Evolutionary conservation across 1,140 invertebrate species (phyloP).

Genomic region (Cotesia glomerata): DNA sequence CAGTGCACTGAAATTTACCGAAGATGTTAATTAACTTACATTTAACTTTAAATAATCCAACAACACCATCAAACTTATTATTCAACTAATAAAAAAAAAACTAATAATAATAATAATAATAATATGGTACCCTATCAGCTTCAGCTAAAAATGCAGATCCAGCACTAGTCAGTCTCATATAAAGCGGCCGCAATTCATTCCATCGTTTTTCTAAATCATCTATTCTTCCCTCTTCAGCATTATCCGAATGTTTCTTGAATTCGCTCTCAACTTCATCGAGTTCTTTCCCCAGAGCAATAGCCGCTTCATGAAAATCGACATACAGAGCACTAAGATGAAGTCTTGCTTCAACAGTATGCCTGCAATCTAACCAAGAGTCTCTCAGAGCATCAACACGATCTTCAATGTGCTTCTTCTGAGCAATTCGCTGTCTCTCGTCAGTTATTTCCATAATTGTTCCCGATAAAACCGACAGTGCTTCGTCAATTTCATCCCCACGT

Average conservation of each 20-base stretch:
- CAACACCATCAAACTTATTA: neutral
- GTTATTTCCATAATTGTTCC: slow-evolving; percentile 71
- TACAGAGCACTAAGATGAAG: slow-evolving; percentile 71
- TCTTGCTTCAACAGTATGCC: slow-evolving; percentile 69
- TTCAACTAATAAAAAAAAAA: too few relatives aligned
- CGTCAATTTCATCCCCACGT: slow-evolving; percentile 55
- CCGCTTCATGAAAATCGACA: slow-evolving; percentile 76
- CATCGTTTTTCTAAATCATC: slow-evolving; percentile 69
- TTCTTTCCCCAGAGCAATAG: slow-evolving; percentile 71
- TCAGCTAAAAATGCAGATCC: slow-evolving; percentile 76
- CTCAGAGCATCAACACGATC: slow-evolving; percentile 68
- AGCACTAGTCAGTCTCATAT: slow-evolving; percentile 66
- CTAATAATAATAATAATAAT: too few relatives aligned
- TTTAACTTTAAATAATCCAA: slow-evolving; percentile 4
- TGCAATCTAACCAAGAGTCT: slow-evolving; percentile 71
- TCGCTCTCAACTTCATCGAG: slow-evolving; percentile 72
- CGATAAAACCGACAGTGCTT: slow-evolving; percentile 69
- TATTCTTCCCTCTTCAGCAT: slow-evolving; percentile 64
- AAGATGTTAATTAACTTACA: neutral
- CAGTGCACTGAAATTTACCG: slow-evolving; percentile 67
- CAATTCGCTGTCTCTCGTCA: slow-evolving; percentile 63
- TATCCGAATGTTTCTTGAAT: slow-evolving; percentile 57
- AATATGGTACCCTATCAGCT: slow-evolving; percentile 67
- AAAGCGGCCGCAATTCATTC: slow-evolving; percentile 68
- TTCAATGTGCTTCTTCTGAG: slow-evolving; percentile 68